These are phyloP conservation scores for Heliothis subflexa DNA, from an alignment of 1,140 invertebrate species.

Conservation along the genomic window DNA sequence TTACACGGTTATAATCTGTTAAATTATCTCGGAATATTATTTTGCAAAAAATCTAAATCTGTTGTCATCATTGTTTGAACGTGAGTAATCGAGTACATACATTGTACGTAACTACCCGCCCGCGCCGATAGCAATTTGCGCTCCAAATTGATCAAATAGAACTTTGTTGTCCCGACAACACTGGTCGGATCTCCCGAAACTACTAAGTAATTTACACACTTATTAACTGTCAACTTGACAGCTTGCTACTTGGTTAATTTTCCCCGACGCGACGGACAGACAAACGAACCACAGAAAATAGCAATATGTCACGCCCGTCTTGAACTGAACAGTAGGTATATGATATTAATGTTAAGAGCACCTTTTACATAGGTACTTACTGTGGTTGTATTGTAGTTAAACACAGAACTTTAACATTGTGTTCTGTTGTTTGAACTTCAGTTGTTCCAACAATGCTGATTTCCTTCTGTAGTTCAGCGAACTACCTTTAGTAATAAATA, in stretches of 20 bases:
- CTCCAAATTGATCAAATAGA: conserved; percentile 31
- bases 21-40: not conserved
- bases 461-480: conserved; percentile 1
- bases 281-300: conserved; percentile 32
- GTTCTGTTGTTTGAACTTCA: conserved; percentile 27
- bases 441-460: conserved; percentile 29
- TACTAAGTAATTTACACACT: conserved; percentile 40
- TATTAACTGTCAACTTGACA: conserved; percentile 45
- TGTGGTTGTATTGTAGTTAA: conserved; percentile 7
- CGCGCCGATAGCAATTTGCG: not conserved
- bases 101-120: not conserved
- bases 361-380: not conserved
- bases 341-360: not conserved
- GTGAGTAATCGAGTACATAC: not conserved
- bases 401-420: conserved; percentile 20
- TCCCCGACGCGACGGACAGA: conserved; percentile 22
- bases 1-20: not conserved
- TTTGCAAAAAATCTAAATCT: not conserved
- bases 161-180: conserved; percentile 36
- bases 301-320: conserved; percentile 23
- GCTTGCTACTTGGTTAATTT: conserved; percentile 52
- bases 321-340: conserved; percentile 12
- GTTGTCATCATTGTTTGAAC: not conserved
- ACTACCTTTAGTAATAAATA: conserved; percentile 4
- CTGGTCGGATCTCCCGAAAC: conserved; percentile 40